phyloP scores from a whole-genome alignment of 92 coral and sea anemone genomes.

The Palythoa heliodiscus region DNA sequence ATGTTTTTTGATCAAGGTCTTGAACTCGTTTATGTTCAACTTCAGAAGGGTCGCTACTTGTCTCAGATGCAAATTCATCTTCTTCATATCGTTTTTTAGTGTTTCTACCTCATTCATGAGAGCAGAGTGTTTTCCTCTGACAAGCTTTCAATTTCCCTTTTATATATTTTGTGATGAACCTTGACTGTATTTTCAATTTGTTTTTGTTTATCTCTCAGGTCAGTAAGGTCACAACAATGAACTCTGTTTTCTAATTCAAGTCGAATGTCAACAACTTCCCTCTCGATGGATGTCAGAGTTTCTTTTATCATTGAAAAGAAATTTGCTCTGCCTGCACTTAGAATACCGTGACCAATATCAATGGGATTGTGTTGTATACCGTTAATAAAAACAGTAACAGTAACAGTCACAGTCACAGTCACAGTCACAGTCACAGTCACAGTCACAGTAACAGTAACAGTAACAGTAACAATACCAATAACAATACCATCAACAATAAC shows the following conservation, averaged over 20 bases:
- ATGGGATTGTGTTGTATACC: neutral
- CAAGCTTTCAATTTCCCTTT: neutral
- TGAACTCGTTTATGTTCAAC: neutral
- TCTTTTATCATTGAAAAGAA: constrained; percentile 6
- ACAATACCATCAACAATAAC: no score
- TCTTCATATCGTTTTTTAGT: neutral
- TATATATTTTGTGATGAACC: neutral
- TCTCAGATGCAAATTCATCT: neutral
- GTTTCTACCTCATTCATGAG: neutral
- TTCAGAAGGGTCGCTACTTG: neutral
- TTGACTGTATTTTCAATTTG: constrained; percentile 5
- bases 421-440: no score
- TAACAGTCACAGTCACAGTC: no score
- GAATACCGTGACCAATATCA: neutral
- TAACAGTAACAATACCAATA: no score
- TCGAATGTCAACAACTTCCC: constrained; percentile 8
- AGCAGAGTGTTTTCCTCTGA: constrained; percentile 8
- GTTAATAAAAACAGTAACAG: no score
- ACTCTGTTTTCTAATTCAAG: neutral
- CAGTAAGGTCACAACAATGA: neutral
- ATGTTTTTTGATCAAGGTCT: constrained; percentile 8
- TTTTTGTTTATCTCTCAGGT: constrained; percentile 8
- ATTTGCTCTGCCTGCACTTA: neutral
- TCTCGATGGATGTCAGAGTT: neutral
- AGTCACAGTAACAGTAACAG: no score